Evolutionary conservation across 2,888 invertebrate species (phyloP).

Genomic region (Anticlea derivata): DNA sequence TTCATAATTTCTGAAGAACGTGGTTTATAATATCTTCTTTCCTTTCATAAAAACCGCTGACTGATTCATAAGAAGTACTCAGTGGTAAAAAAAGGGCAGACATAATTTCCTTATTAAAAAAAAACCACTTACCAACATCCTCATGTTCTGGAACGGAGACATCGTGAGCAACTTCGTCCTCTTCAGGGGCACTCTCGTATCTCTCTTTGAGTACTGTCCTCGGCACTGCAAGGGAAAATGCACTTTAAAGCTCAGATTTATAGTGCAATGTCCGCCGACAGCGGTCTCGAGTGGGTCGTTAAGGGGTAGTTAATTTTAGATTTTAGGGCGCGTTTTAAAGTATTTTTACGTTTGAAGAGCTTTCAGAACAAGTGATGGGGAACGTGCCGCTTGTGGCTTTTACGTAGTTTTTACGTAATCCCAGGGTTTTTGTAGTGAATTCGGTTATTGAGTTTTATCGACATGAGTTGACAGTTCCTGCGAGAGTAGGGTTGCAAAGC

Average conservation of each 20-base stretch:
- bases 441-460: conserved; percentile 42
- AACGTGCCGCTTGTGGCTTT: conserved; percentile 51
- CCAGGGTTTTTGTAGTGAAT: conserved; percentile 40
- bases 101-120: conserved; percentile 36
- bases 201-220: conserved; percentile 92
- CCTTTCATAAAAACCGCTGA: background rate
- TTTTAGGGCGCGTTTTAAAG: conserved; percentile 60
- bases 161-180: conserved; percentile 88
- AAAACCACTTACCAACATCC: conserved; percentile 78
- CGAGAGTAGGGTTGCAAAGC: conserved; percentile 31
- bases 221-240: conserved; percentile 86
- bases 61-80: background rate
- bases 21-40: no score
- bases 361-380: conserved; percentile 40
- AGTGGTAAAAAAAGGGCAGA: background rate
- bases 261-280: conserved; percentile 37
- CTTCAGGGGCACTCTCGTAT: conserved; percentile 90
- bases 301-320: conserved; percentile 72
- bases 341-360: conserved; percentile 59
- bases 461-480: conserved; percentile 38
- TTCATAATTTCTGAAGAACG: no score
- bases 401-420: conserved; percentile 43
- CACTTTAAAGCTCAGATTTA: conserved; percentile 48
- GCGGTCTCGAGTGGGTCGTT: conserved; percentile 47
- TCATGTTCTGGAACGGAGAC: conserved; percentile 77